Evolutionary conservation across 2,888 invertebrate species (phyloP), one percentile per base, ranked within the genome.

Genomic region (Pristionchus fissidentatus): DNA sequence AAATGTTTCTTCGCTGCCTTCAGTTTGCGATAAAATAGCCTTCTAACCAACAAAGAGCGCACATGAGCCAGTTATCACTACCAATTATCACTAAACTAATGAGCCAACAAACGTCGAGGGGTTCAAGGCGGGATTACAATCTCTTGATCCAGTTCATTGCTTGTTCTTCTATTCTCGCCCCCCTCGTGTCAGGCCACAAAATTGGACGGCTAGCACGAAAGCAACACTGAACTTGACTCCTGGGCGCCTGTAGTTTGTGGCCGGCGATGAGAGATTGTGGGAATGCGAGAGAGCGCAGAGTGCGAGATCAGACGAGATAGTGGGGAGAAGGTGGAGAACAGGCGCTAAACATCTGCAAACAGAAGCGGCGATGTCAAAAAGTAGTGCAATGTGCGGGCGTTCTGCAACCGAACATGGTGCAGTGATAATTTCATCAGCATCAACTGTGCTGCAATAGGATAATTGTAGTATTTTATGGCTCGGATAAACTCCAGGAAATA

Each of bases 51-150:
- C 70, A 19, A 70, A 70, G 70, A 70, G 10, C 60, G 60, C 41
- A 38, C 3, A 4, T 10, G 70, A 70, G 43, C 70, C 70, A 70
- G 70, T 70, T 70, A 0, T 15, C 0, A 29, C 0, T 41, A 22
- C 70, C 43, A 70, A 70, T 70, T 70, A 70, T 70, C 70, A 70
- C 43, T 70, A n/a, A n/a, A n/a, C n/a, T n/a, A n/a, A n/a, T n/a
- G n/a, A n/a, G n/a, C n/a, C n/a, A 43, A 41, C 70, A 70, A 66
- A 70, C 43, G 8, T 22, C 2, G 22, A 26, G 10, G 41, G 66
- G 62, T 66, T 66, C 62, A 66, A 22, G 35, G 8, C 62, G 26
- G 32, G 70, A 70, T 70, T 70, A 70, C 70, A 22, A 15, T 19
- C 41, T 5, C 3, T 26, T 52, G n/a, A n/a, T n/a, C n/a, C 52